phyloP scores from a whole-genome alignment of 92 coral and sea anemone genomes.

The Scolanthus callimorphus region DNA sequence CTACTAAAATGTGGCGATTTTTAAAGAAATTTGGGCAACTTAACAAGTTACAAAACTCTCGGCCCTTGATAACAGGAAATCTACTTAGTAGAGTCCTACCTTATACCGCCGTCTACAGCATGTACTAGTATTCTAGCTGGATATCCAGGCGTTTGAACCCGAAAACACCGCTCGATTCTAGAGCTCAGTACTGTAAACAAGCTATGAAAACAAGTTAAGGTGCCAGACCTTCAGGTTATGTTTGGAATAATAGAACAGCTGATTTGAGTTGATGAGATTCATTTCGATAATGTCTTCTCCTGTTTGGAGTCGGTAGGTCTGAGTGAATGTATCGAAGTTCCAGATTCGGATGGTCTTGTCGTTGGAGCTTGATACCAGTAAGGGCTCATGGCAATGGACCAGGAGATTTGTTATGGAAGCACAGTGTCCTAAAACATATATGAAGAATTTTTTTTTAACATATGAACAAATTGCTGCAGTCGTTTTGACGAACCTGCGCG shows the following conservation, averaged over 20 bases:
- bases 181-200: constrained; percentile 83
- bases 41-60: too few relatives aligned
- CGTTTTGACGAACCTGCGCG: too few relatives aligned
- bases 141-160: constrained; percentile 72
- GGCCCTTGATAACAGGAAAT: too few relatives aligned
- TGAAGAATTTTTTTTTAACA: too few relatives aligned
- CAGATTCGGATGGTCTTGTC: constrained; percentile 93
- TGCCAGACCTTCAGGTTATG: constrained; percentile 85
- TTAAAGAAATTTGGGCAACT: too few relatives aligned
- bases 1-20: too few relatives aligned
- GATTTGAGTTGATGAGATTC: constrained; percentile 66
- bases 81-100: too few relatives aligned
- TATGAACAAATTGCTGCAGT: too few relatives aligned
- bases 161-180: constrained; percentile 48
- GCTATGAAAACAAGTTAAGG: constrained; percentile 84
- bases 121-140: constrained; percentile 78
- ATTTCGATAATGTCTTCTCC: constrained; percentile 81
- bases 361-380: constrained; percentile 84
- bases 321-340: constrained; percentile 91
- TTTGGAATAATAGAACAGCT: constrained; percentile 67
- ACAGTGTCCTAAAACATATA: constrained; percentile 86
- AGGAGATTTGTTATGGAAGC: constrained; percentile 85
- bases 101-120: constrained; percentile 86
- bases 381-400: constrained; percentile 65
- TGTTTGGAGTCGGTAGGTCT: constrained; percentile 85